phyloP scores from a whole-genome alignment of 2,888 invertebrate genomes.

The Palloptera scutellata region DNA sequence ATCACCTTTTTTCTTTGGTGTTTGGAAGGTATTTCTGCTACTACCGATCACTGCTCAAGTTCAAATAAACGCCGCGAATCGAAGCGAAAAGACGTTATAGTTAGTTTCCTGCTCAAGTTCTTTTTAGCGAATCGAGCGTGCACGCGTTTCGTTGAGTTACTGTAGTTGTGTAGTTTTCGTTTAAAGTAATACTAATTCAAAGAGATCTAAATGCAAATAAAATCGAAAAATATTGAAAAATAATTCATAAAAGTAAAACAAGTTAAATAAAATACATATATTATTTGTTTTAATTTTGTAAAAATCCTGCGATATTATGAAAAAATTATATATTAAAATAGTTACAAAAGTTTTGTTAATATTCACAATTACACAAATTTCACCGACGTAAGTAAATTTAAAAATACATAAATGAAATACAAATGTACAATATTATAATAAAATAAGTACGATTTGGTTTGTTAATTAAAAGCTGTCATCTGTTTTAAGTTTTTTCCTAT shows the following conservation, averaged over 20 bases:
- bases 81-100: slow-evolving; percentile 36
- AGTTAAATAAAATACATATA: slow-evolving; percentile 26
- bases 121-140: slow-evolving; percentile 6
- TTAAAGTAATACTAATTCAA: slow-evolving; percentile 5
- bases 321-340: slow-evolving; percentile 40
- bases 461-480: not conserved
- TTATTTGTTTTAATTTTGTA: not conserved
- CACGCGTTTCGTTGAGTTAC: slow-evolving; percentile 2
- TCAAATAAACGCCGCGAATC: slow-evolving; percentile 44
- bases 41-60: slow-evolving; percentile 48
- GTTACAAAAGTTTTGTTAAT: slow-evolving; percentile 47
- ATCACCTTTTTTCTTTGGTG: slow-evolving; percentile 36
- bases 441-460: not conserved
- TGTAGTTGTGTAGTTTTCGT: not conserved
- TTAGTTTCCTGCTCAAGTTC: not conserved
- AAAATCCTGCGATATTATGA: slow-evolving; percentile 37
- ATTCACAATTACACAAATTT: slow-evolving; percentile 41
- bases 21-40: slow-evolving; percentile 51
- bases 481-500: not conserved
- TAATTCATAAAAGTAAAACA: slow-evolving; percentile 8
- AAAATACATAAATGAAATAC: not conserved
- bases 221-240: slow-evolving; percentile 10
- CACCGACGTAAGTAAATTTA: slow-evolving; percentile 49
- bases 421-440: not conserved
- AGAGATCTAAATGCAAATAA: not conserved